Evolutionary conservation across 30 jellyfish, hydroid and myxozoan genomes (phyloP).

Genomic region (Pseudorhiza aurosa): DNA sequence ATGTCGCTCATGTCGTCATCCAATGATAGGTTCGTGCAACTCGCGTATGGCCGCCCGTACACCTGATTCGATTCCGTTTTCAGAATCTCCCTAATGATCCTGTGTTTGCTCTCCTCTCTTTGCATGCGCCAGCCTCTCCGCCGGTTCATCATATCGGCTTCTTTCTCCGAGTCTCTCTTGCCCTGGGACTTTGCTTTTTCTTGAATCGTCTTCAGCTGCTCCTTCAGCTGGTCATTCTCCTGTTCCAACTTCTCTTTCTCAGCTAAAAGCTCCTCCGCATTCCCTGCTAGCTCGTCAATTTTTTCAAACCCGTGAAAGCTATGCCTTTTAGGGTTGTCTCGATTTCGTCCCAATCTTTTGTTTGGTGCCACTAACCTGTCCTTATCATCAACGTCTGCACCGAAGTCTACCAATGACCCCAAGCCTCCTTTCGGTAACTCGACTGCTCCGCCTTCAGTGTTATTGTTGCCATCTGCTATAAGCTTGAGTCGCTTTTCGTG

Average conservation of each 20-base stretch:
- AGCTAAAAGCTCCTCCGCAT: conserved; percentile 64
- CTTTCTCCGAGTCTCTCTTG: conserved; percentile 22
- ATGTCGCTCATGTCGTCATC: conserved; percentile 16
- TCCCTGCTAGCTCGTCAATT: conserved; percentile 61
- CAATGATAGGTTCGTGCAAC: conserved; percentile 53
- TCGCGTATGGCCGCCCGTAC: conserved; percentile 61
- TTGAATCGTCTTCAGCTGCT: conserved; percentile 43
- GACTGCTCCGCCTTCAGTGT: background rate
- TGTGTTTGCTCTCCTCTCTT: conserved; percentile 59
- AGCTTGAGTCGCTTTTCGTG: conserved; percentile 37
- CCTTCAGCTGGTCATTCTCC: conserved; percentile 42
- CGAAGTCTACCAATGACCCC: conserved; percentile 7
- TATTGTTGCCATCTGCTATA: conserved; percentile 35
- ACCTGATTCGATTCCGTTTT: conserved; percentile 62
- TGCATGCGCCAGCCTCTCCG: conserved; percentile 77
- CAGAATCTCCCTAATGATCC: conserved; percentile 72
- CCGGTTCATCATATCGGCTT: conserved; percentile 52
- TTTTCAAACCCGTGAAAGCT: conserved; percentile 53
- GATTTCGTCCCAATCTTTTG: conserved; percentile 13
- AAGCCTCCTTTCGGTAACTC: conserved; percentile 46
- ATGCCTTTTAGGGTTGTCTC: conserved; percentile 56
- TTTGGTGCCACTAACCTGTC: background rate
- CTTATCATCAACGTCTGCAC: background rate
- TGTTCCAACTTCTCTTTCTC: conserved; percentile 63
- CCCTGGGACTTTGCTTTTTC: conserved; percentile 25